Base-by-base conservation (phyloP, 2,113 vertebrate genomes). In the Dascyllus trimaculatus region DNA sequence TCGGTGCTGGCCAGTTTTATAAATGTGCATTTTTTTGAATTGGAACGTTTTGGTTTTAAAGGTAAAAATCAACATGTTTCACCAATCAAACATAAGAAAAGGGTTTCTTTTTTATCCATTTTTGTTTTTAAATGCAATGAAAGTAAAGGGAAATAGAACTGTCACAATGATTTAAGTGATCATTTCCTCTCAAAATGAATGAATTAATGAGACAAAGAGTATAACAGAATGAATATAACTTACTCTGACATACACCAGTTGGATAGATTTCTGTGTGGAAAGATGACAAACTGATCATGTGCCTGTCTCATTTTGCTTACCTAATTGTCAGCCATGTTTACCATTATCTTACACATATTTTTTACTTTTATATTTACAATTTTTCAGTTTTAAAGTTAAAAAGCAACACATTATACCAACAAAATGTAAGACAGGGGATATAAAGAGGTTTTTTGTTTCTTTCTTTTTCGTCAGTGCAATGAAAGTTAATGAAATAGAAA, bases 291-390 rank as follows among this genome's bases (percentile, higher is more conserved):
- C 38, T 70, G 86, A 88, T 88, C 85, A 80, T 75, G 81, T 78
- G 88, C 38, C 64, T 38, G 64, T 74, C 66, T 75, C 63, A 45
- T 80, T 85, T 76, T 93, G 89, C 92, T 93, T 90, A 80, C 87
- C 72, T 64, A 89, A 85, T 85, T 86, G 85, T 76, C 71, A 43
- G 18, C 63, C 29, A n/a, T n/a, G n/a, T n/a, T n/a, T n/a, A n/a
- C n/a, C n/a, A n/a, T n/a, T n/a, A 29, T 29, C 26, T 29, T 29
- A 29, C 29, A 29, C 6, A 29, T 29, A 29, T 29, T 29, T 29
- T 29, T 6, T 29, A 6, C 68, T 56, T 29, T 35, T 35, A 1
- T 7, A 19, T 48, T 48, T 7, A 19, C 15, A 48, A 2, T 48
- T 6, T 15, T 48, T 48, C 38, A 40, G 38, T 9, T 13, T 40